Evolutionary conservation across 2,888 invertebrate species (phyloP).

Genomic region (Tinea trinotella): DNA sequence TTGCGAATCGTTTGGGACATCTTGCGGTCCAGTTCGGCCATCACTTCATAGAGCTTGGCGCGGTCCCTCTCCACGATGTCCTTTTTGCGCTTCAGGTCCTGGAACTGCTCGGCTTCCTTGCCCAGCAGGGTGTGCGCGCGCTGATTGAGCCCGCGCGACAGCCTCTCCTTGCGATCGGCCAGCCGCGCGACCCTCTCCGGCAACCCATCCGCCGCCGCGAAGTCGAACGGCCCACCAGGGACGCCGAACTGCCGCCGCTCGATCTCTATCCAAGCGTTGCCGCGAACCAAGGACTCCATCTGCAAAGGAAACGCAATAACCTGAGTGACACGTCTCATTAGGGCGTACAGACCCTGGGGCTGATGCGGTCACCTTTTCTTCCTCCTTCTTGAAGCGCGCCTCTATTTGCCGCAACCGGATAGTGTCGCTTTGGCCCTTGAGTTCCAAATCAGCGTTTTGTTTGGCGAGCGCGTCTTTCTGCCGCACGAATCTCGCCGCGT

Average conservation of each 20-base stretch:
- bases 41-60: conserved; percentile 81
- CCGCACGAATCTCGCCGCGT: not conserved
- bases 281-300: conserved; percentile 52
- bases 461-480: not conserved
- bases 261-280: conserved; percentile 82
- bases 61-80: conserved; percentile 82
- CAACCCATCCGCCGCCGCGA: conserved; percentile 72
- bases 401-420: not conserved
- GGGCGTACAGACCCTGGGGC: not conserved
- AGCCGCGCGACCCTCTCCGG: conserved; percentile 66
- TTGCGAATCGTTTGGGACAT: conserved; percentile 85
- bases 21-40: conserved; percentile 90
- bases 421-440: not conserved
- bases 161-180: conserved; percentile 75
- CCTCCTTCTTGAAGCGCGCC: not conserved
- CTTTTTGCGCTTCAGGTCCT: conserved; percentile 79
- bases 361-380: not conserved
- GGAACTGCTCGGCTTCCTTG: conserved; percentile 58
- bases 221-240: conserved; percentile 80
- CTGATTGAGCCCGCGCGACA: conserved; percentile 83
- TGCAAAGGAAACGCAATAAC: conserved; percentile 26
- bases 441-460: not conserved
- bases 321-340: too few species aligned
- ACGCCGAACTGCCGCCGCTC: conserved; percentile 85
- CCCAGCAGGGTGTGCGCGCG: conserved; percentile 89